phyloP scores from a whole-genome alignment of 1,140 invertebrate species.

The Caenorhabditis inopinata region DNA sequence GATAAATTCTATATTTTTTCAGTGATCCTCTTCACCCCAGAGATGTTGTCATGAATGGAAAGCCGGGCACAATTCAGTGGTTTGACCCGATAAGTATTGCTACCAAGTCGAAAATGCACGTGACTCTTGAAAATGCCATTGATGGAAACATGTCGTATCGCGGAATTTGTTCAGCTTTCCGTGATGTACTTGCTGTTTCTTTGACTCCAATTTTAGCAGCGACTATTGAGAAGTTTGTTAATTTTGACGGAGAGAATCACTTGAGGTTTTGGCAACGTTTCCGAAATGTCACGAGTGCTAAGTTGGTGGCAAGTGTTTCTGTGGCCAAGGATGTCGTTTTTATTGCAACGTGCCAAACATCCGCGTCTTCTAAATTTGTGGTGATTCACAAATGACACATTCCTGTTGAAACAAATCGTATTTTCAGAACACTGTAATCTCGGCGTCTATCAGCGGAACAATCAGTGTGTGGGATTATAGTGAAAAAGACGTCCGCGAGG shows the following conservation, averaged over 20 bases:
- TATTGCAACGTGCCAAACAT: background rate
- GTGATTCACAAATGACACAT: too few relatives aligned
- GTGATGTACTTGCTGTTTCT: background rate
- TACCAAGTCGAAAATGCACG: background rate
- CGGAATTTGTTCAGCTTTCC: background rate
- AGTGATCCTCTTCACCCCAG: background rate
- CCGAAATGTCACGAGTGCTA: background rate
- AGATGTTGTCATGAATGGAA: background rate
- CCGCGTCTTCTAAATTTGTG: background rate
- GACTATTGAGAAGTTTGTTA: background rate
- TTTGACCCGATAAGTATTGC: background rate
- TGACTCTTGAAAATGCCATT: background rate
- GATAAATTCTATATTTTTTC: background rate
- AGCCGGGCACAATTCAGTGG: background rate
- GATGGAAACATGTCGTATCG: background rate
- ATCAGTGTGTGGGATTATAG: background rate
- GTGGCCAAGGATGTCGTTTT: background rate
- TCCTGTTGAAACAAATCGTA: background rate
- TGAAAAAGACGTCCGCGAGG: background rate
- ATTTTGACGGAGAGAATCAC: constrained; percentile 8
- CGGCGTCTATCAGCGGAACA: background rate
- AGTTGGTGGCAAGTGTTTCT: background rate
- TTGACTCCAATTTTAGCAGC: background rate
- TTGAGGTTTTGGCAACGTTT: background rate
- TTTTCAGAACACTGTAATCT: background rate